These are phyloP conservation scores for Microtus ochrogaster DNA, from an alignment of 2,113 vertebrate genomes.

Conservation along the genomic window DNA sequence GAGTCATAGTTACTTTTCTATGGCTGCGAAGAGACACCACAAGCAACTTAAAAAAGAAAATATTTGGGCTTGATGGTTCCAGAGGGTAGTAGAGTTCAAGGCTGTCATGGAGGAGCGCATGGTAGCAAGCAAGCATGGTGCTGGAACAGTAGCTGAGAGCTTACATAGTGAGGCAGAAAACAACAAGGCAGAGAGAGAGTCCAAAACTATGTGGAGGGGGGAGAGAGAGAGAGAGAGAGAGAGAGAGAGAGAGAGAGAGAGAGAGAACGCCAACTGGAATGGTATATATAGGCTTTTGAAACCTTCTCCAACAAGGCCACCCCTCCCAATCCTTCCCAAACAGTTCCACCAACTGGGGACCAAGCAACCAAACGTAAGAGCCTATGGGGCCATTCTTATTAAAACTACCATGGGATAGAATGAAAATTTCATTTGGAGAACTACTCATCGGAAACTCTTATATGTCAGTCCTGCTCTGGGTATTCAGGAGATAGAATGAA, in stretches of 20 bases:
- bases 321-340: not conserved
- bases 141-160: not conserved
- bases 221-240: not conserved
- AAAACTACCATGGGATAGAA: not conserved
- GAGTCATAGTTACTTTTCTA: not conserved
- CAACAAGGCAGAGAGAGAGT: too few relatives aligned
- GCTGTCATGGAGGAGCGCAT: not conserved
- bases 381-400: not conserved
- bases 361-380: not conserved
- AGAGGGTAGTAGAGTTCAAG: too few relatives aligned
- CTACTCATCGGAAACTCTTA: not conserved
- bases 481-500: not conserved
- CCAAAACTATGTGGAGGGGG: too few relatives aligned
- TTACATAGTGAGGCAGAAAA: not conserved
- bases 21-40: not conserved
- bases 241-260: not conserved
- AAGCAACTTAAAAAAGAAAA: not conserved
- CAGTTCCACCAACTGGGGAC: not conserved
- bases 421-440: not conserved
- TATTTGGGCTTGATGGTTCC: not conserved
- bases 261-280: not conserved
- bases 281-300: not conserved
- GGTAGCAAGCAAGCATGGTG: not conserved
- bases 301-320: not conserved
- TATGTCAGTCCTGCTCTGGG: not conserved